phyloP scores from a whole-genome alignment of 2,797 vertebrate species.

The Pyrocephalus nanus region DNA sequence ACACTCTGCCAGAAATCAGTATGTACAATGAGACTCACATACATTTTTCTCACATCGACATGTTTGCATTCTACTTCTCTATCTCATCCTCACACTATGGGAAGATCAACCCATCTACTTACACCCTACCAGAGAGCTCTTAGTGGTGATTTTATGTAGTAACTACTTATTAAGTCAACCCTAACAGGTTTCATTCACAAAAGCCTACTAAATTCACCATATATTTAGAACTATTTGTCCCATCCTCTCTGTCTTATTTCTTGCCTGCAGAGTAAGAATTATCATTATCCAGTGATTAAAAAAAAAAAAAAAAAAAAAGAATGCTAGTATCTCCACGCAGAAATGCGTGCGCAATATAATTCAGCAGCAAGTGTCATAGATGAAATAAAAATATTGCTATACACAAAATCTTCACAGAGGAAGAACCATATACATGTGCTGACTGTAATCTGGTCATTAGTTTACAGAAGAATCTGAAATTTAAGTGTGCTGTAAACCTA shows the following conservation, averaged over 20 bases:
- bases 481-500: constrained; percentile 28
- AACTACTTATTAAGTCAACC: not conserved
- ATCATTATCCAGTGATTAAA: not conserved
- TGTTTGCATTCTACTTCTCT: not conserved
- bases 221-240: not conserved
- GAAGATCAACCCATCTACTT: not conserved
- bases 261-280: constrained; percentile 22
- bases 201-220: not conserved
- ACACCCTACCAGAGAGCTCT: not conserved
- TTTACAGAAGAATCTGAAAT: not conserved
- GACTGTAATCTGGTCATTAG: not conserved
- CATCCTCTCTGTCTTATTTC: not conserved
- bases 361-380: not conserved
- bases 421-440: not conserved
- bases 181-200: not conserved
- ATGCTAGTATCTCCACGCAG: not conserved
- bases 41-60: not conserved
- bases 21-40: not conserved
- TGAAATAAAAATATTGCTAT: not conserved
- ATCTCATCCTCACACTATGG: not conserved
- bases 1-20: not conserved
- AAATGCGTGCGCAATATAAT: not conserved
- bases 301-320: not conserved
- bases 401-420: not conserved
- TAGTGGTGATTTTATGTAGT: too few relatives aligned